A percentile compares a stretch with the other conserved stretches of the same genome.
phyloP scores from a whole-genome alignment of 2,797 vertebrate genomes.

The Pampus argenteus region DNA sequence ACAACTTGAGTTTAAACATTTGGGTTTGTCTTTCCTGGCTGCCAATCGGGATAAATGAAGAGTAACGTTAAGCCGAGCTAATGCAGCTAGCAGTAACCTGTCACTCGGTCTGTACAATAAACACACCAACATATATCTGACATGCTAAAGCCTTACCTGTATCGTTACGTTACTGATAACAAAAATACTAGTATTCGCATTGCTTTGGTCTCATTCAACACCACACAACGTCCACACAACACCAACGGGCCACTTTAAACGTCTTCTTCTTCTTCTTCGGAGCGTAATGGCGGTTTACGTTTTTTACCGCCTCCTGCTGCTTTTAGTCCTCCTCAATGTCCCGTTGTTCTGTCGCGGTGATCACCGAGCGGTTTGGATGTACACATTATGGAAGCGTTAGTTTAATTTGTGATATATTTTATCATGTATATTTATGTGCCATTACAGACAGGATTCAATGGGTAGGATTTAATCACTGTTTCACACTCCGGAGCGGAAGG shows the following conservation, averaged over 20 bases:
- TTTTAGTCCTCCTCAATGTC: not conserved
- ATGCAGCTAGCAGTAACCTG: slow-evolving; percentile 6
- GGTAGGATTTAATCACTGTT: not conserved
- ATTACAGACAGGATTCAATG: not conserved
- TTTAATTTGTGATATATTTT: not conserved
- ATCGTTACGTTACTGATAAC: not conserved
- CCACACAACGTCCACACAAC: too few species aligned
- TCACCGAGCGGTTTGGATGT: slow-evolving; percentile 20
- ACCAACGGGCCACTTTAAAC: not conserved
- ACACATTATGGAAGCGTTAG: not conserved
- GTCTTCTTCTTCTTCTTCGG: not conserved
- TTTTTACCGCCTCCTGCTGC: not conserved
- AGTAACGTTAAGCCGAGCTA: slow-evolving; percentile 27
- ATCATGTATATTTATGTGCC: too few species aligned
- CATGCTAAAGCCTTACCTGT: slow-evolving; percentile 12
- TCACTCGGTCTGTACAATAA: not conserved
- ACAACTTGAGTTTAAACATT: not conserved
- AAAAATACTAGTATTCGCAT: not conserved
- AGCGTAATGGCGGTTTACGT: not conserved
- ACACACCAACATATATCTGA: not conserved
- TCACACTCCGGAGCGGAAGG: not conserved
- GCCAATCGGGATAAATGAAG: not conserved
- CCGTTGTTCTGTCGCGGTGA: not conserved
- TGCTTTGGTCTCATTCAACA: not conserved
- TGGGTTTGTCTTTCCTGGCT: not conserved